These are phyloP conservation scores for Scaptomyza tumidula DNA, from an alignment of 2,888 invertebrate genomes.

Conservation along the genomic window DNA sequence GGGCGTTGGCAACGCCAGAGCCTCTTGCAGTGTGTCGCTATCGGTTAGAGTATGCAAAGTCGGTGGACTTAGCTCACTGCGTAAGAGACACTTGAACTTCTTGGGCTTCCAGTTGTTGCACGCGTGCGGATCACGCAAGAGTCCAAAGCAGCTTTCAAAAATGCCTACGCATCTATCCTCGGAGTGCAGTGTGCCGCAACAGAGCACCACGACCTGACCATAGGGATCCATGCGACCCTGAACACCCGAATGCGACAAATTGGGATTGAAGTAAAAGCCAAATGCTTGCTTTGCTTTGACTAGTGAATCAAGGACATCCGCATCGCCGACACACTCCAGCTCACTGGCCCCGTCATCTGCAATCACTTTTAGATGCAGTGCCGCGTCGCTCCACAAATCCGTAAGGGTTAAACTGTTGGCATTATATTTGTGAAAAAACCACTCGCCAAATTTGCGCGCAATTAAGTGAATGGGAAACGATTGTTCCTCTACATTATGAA, in stretches of 20 bases:
- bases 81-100: slow-evolving; percentile 85
- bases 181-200: slow-evolving; percentile 88
- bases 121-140: slow-evolving; percentile 87
- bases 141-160: slow-evolving; percentile 88
- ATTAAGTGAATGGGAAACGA: slow-evolving; percentile 84
- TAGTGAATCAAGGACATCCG: slow-evolving; percentile 82
- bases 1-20: slow-evolving; percentile 73
- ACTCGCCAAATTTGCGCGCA: slow-evolving; percentile 86
- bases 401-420: slow-evolving; percentile 83
- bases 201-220: slow-evolving; percentile 87
- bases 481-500: slow-evolving; percentile 29
- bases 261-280: slow-evolving; percentile 87
- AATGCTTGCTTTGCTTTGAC: slow-evolving; percentile 83
- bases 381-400: slow-evolving; percentile 86
- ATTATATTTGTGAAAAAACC: slow-evolving; percentile 86
- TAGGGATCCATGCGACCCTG: slow-evolving; percentile 87
- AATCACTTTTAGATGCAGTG: slow-evolving; percentile 68
- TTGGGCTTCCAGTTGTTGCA: slow-evolving; percentile 90
- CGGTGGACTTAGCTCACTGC: slow-evolving; percentile 75
- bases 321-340: slow-evolving; percentile 56
- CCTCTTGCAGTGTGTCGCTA: slow-evolving; percentile 71
- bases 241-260: slow-evolving; percentile 86
- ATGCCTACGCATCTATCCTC: slow-evolving; percentile 86
- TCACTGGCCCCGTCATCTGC: slow-evolving; percentile 69
- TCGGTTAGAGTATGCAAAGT: slow-evolving; percentile 62